These are phyloP conservation scores for Pipistrellus pygmaeus DNA, from an alignment of 2,797 vertebrate species.

Conservation along the genomic window DNA sequence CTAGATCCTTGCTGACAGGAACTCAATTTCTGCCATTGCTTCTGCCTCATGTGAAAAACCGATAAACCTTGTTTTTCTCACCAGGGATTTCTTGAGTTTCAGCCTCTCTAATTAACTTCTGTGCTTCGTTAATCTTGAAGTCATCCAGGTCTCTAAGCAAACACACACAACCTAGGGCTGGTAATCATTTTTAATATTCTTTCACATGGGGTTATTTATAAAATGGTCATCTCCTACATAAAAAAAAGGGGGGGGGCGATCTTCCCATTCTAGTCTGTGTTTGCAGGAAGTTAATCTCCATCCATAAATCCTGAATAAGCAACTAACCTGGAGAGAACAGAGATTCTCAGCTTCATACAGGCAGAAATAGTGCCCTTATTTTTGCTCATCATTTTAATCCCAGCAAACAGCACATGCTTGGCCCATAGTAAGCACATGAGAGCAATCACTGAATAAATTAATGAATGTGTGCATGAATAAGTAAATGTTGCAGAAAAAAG, in stretches of 20 bases:
- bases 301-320: not conserved
- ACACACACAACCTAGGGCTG: not conserved
- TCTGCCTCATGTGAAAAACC: slow-evolving; percentile 55
- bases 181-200: slow-evolving; percentile 66
- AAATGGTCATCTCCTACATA: slow-evolving; percentile 47
- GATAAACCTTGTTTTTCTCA: slow-evolving; percentile 76
- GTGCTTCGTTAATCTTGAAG: slow-evolving; percentile 70
- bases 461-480: not conserved
- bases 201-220: slow-evolving; percentile 61
- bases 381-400: not conserved
- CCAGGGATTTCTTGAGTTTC: slow-evolving; percentile 71
- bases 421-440: not conserved
- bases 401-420: not conserved
- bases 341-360: not conserved
- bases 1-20: slow-evolving; percentile 58
- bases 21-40: slow-evolving; percentile 38
- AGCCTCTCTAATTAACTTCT: slow-evolving; percentile 80
- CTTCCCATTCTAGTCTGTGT: slow-evolving; percentile 27
- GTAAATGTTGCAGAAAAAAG: not conserved
- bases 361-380: not conserved
- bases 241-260: not conserved
- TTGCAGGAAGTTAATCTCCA: not conserved
- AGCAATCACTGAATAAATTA: not conserved
- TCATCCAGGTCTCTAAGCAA: slow-evolving; percentile 63
- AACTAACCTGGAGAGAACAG: not conserved